Percentiles rank a stretch among this genome's conserved stretches.
Evolutionary conservation across 2,113 vertebrate genomes (phyloP).

Genomic region (Muntiacus muntjak): DNA sequence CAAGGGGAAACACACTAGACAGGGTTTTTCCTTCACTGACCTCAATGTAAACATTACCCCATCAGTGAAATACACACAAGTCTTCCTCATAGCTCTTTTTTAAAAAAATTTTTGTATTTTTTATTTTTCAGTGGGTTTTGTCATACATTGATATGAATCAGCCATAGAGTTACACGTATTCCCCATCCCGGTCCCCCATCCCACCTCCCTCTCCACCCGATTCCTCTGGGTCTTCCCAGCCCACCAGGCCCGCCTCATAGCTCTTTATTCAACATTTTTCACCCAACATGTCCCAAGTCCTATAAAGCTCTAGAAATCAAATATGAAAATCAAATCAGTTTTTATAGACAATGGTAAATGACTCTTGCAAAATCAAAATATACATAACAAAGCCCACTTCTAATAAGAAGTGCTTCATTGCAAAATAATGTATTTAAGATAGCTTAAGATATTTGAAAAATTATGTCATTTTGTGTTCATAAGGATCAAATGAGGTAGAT

Average conservation of each 20-base stretch:
- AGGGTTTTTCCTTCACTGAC: not conserved
- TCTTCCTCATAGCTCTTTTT: slow-evolving; percentile 18
- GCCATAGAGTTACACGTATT: no score
- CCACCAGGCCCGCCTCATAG: not conserved
- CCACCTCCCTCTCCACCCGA: no score
- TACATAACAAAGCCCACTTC: slow-evolving; percentile 9
- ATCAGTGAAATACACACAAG: slow-evolving; percentile 37
- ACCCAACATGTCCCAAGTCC: slow-evolving; percentile 18
- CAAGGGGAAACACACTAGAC: not conserved
- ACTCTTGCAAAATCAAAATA: slow-evolving; percentile 40
- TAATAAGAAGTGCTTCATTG: not conserved
- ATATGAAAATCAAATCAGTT: slow-evolving; percentile 11
- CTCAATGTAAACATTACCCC: slow-evolving; percentile 23
- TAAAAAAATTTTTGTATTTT: no score
- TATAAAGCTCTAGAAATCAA: slow-evolving; percentile 43
- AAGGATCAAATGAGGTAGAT: not conserved
- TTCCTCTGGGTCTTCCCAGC: no score
- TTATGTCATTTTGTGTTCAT: not conserved
- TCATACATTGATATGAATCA: no score
- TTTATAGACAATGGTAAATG: slow-evolving; percentile 13
- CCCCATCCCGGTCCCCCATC: no score
- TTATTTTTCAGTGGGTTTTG: no score
- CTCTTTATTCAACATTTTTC: slow-evolving; percentile 46
- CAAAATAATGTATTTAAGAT: not conserved
- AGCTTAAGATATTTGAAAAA: slow-evolving; percentile 37